Conservation (phyloP, 2,888 invertebrate genomes). For the Troides helena region DNA sequence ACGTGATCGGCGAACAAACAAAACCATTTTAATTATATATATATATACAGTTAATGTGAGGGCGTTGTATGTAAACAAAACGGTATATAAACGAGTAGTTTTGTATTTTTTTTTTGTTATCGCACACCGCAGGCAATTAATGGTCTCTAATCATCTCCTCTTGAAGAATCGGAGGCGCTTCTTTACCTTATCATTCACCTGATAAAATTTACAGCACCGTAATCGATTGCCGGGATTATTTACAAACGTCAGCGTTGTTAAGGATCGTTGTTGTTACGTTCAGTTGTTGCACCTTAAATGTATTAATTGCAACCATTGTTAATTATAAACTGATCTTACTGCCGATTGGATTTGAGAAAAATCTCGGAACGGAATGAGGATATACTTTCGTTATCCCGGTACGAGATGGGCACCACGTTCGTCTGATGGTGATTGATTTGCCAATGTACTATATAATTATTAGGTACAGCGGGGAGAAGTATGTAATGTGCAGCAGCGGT, state of each 20-base stretch:
- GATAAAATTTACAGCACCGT: constrained; percentile 27
- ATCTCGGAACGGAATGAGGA: too few relatives aligned
- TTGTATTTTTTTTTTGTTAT: background rate
- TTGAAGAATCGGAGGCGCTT: constrained; percentile 25
- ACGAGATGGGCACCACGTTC: too few relatives aligned
- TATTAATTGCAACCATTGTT: constrained; percentile 25
- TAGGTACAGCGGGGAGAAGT: too few relatives aligned
- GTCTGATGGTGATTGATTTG: too few relatives aligned
- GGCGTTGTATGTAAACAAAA: background rate
- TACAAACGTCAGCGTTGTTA: constrained; percentile 9
- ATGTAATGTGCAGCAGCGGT: too few relatives aligned
- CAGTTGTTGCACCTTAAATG: constrained; percentile 16
- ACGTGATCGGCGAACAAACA: too few relatives aligned
- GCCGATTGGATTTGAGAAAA: background rate
- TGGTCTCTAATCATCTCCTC: constrained; percentile 4
- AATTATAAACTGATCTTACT: constrained; percentile 9
- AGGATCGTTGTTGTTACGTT: background rate
- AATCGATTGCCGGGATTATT: constrained; percentile 28
- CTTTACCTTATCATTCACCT: constrained; percentile 25
- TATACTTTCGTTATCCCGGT: too few relatives aligned
- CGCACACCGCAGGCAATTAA: background rate
- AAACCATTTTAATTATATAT: too few relatives aligned
- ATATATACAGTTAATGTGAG: background rate
- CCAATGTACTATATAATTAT: too few relatives aligned
- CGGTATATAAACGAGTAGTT: background rate